Conservation (phyloP, 1,140 invertebrate species). For the Acromyrmex charruanus region DNA sequence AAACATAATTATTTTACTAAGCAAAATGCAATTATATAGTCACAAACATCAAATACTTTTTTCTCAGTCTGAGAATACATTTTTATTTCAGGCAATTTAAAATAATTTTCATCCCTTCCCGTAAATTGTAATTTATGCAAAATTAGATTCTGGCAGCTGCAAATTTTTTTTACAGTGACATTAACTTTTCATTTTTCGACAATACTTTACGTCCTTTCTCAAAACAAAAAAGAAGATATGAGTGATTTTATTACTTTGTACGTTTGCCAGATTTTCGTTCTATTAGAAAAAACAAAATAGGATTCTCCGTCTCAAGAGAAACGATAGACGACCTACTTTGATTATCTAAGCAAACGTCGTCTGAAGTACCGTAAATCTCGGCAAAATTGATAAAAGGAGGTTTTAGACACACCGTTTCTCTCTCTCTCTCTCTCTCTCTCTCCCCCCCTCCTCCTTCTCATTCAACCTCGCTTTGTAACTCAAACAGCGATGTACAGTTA, state of each 20-base stretch:
- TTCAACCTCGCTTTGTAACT: constrained; percentile 54
- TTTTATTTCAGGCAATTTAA: background rate
- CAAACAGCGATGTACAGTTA: constrained; percentile 72
- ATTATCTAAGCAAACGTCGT: constrained; percentile 21
- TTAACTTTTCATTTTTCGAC: background rate
- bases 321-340: constrained; percentile 60
- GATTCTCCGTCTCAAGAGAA: background rate
- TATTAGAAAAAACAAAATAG: background rate
- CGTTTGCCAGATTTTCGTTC: background rate
- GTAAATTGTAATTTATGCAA: background rate
- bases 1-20: no score
- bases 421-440: constrained; percentile 43
- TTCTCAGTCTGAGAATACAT: background rate
- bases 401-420: constrained; percentile 61
- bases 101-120: background rate
- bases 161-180: background rate
- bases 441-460: background rate
- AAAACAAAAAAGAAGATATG: no score
- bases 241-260: background rate
- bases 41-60: no score
- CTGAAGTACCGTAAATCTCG: constrained; percentile 69
- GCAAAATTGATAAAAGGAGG: constrained; percentile 75
- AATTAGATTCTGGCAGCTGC: background rate
- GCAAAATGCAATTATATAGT: no score
- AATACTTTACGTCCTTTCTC: background rate